Conservation (phyloP, 2,113 vertebrate genomes). For the Eupsittula cactorum region DNA sequence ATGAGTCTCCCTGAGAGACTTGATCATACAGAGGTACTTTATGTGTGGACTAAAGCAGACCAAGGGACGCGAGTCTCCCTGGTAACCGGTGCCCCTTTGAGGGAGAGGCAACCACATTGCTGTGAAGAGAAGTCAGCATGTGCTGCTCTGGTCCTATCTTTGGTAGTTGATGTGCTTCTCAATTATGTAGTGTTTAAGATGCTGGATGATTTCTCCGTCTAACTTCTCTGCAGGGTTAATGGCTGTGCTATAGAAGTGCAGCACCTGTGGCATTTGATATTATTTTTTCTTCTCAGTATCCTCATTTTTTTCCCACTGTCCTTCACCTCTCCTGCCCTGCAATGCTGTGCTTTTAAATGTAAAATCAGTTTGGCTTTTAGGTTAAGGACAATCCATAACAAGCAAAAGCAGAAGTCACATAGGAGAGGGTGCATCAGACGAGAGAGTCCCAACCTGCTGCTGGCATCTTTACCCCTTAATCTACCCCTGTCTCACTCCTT, state of each 20-base stretch:
- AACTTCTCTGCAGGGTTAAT: neutral
- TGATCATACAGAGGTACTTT: neutral
- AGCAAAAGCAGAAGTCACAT: neutral
- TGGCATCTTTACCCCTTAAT: rapidly evolving
- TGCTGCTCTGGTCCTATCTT: neutral
- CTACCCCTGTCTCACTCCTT: neutral
- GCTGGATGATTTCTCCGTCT: neutral
- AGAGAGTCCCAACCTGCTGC: neutral
- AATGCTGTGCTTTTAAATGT: neutral
- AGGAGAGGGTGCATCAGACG: neutral
- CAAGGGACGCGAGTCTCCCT: neutral
- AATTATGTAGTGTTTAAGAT: neutral
- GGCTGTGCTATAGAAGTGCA: rapidly evolving
- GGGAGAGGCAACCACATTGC: neutral
- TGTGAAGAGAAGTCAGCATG: neutral
- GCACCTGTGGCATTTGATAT: neutral
- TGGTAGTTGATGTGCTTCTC: neutral
- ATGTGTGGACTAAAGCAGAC: neutral
- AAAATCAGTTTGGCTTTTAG: neutral
- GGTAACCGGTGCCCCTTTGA: rapidly evolving
- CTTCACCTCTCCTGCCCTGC: neutral
- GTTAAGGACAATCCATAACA: neutral
- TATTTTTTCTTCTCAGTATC: neutral
- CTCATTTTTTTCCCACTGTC: neutral
- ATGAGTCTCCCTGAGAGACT: neutral